Evolutionary conservation across 2,113 vertebrate species (phyloP).

Genomic region (Sitta europaea): DNA sequence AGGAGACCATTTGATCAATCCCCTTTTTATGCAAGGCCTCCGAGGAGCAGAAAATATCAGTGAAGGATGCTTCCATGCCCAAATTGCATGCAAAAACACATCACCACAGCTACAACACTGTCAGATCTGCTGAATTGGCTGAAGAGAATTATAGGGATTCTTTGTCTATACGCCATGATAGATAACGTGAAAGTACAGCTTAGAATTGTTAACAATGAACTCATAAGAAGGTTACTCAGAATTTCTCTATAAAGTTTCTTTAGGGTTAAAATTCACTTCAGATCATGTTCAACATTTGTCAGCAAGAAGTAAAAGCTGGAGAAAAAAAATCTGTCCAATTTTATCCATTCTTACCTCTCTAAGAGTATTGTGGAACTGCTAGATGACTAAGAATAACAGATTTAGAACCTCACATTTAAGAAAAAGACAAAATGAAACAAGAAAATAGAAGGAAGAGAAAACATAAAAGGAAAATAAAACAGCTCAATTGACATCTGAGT

Average conservation of each 20-base stretch:
- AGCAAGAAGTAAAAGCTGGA: neutral
- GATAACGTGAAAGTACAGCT: conserved; percentile 10
- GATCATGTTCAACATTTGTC: neutral
- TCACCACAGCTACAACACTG: neutral
- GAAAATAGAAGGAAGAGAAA: neutral
- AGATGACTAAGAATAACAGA: neutral
- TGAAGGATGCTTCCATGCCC: neutral
- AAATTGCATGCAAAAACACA: neutral
- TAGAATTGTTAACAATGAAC: conserved; percentile 52
- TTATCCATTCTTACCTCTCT: neutral
- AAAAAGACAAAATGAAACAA: neutral
- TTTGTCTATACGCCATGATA: neutral
- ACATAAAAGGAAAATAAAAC: neutral
- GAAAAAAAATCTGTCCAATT: neutral
- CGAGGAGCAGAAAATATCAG: neutral
- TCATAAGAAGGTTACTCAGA: conserved; percentile 40
- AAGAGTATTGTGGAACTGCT: neutral
- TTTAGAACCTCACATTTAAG: neutral
- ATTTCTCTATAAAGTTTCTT: conserved; percentile 29
- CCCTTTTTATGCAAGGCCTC: neutral
- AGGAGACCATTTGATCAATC: neutral
- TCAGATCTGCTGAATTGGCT: neutral
- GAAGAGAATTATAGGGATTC: neutral
- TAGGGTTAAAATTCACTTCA: conserved; percentile 3
- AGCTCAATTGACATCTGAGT: neutral